phyloP scores from a whole-genome alignment of 2,113 vertebrate species.

The Daubentonia madagascariensis region DNA sequence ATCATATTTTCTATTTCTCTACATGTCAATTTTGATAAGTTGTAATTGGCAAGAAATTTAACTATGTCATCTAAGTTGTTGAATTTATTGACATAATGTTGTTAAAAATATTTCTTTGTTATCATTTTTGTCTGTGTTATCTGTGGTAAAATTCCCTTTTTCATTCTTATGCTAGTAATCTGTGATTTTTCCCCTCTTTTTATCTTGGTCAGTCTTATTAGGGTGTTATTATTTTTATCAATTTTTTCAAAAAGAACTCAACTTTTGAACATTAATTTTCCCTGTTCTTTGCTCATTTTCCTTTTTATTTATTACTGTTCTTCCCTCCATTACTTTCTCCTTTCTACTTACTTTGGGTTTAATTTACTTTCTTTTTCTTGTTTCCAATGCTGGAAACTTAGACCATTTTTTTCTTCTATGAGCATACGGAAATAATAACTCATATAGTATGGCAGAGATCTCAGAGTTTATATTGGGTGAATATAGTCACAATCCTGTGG shows the following conservation, averaged over 20 bases:
- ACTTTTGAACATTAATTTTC: neutral
- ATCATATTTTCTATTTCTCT: neutral
- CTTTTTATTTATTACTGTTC: neutral
- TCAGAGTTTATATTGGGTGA: neutral
- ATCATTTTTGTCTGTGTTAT: neutral
- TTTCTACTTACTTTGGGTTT: neutral
- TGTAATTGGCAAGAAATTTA: neutral
- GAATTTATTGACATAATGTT: neutral
- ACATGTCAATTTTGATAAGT: neutral
- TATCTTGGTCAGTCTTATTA: neutral
- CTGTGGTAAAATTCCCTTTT: neutral
- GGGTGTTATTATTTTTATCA: neutral
- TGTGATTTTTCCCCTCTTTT: neutral
- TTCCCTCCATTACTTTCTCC: neutral
- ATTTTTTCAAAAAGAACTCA: neutral
- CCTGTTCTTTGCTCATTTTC: neutral
- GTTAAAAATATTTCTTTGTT: neutral
- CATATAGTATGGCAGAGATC: no score
- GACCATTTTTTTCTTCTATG: neutral
- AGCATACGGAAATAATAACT: neutral
- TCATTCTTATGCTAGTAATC: neutral
- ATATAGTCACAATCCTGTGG: neutral
- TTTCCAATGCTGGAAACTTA: no score
- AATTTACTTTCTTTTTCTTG: neutral
- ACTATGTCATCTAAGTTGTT: neutral